A percentile compares a stretch with the other conserved stretches of the same genome.
Conservation (phyloP, 35 echinoderm and acorn worm genomes). For the Ophioderma brevispina region DNA sequence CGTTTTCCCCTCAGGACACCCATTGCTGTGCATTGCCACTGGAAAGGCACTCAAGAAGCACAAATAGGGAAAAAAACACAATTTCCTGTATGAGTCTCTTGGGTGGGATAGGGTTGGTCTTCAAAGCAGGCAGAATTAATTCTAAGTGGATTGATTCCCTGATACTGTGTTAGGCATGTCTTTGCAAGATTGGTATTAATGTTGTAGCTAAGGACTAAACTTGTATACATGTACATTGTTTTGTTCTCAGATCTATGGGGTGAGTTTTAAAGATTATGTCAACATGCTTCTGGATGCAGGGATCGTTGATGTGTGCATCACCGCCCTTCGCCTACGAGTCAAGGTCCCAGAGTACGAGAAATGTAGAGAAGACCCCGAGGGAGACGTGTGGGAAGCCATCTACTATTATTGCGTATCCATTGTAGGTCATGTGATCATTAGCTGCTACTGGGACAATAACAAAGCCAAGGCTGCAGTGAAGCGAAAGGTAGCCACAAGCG, state of each 20-base stretch:
- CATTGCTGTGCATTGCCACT: no score
- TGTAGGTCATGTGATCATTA: constrained; percentile 51
- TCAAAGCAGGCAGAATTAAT: no score
- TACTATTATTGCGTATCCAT: constrained; percentile 57
- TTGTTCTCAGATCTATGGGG: not conserved
- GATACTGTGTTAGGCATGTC: no score
- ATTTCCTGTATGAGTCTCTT: no score
- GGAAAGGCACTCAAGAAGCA: no score
- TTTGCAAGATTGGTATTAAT: no score
- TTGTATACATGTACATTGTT: no score
- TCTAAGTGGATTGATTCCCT: no score
- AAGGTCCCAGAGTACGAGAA: constrained; percentile 13
- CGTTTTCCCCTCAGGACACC: no score
- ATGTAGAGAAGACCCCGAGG: not conserved
- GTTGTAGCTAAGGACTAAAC: no score
- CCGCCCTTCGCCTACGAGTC: constrained; percentile 28
- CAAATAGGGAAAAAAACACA: no score
- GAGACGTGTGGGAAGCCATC: constrained; percentile 55
- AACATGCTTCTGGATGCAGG: constrained; percentile 46
- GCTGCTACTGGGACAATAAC: constrained; percentile 53
- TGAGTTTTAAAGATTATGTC: not conserved
- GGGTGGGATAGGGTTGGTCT: no score
- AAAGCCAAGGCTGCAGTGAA: constrained; percentile 24
- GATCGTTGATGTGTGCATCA: constrained; percentile 19
- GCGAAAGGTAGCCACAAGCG: constrained; percentile 4